These are phyloP conservation scores for Folsomia manolachei DNA, from an alignment of 2,888 invertebrate species.

Conservation along the genomic window DNA sequence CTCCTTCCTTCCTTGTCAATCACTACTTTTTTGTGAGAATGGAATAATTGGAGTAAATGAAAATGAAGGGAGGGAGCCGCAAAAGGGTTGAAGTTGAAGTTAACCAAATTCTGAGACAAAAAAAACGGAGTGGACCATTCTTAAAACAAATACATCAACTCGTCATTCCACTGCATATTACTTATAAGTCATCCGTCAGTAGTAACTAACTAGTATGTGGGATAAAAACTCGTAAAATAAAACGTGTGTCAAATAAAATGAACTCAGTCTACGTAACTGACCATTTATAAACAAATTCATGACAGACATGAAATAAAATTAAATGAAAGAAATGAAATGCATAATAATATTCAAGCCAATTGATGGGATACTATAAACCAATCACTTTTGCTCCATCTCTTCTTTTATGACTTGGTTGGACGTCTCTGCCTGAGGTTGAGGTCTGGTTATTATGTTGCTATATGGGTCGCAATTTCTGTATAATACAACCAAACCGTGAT, in stretches of 20 bases:
- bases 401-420: neutral
- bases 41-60: neutral
- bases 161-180: neutral
- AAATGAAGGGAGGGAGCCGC: neutral
- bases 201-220: no score
- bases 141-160: neutral
- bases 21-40: neutral
- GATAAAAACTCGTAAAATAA: neutral
- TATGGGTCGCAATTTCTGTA: neutral
- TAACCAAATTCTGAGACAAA: neutral
- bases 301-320: neutral
- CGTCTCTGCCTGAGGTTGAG: neutral
- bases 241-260: neutral
- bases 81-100: neutral
- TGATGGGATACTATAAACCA: no score
- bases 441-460: neutral
- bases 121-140: neutral
- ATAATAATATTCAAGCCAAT: no score
- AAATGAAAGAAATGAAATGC: neutral
- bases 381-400: neutral
- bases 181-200: no score
- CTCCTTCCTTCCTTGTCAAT: neutral
- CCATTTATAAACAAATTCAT: neutral
- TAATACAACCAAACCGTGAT: no score
- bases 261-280: neutral